Base-by-base conservation (phyloP, 2,113 vertebrate genomes). In the Heterotilapia buettikoferi region DNA sequence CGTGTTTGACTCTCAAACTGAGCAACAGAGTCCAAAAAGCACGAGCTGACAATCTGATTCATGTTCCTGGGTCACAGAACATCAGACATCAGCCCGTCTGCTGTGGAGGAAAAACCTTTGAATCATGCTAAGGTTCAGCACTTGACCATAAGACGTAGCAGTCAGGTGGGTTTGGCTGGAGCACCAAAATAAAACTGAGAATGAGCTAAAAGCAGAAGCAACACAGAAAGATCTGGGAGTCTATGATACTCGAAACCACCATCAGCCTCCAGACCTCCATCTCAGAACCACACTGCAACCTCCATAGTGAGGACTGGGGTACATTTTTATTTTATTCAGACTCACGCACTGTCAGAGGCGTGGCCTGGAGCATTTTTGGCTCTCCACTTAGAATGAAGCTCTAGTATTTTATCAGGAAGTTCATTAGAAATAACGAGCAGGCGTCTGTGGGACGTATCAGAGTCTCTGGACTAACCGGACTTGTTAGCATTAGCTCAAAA, bases 391-490 rank as follows among this genome's bases (percentile, higher is more conserved):
- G 24, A 40, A 14, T 1, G 40, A 71, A 71, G n/a, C 36, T 71
- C 12, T 71, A 71, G n/a, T 43, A 71, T 21, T 71, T 71, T 43
- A 71, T 3, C 36, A 24, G 36, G 19, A 40, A 40, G 36, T 71
- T 71, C n/a, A 24, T 71, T 71, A 43, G n/a, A 8, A 2, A 38
- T 21, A 1, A 21, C 19, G 0, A 38, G 33, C 36, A 43, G 36
- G 36, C 6, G 5, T 43, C 66, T 71, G n/a, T 71, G n/a, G 18
- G 3, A 21, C 2, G 61, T 0, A 0, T 36, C 18, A 38, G 33
- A 2, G 19, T 10, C 3, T 71, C 0, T 71, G 38, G 66, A 71
- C 21, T 71, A 45, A 0, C n/a, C n/a, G 24, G 38, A 0, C 38
- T 6, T 43, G 38, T 38, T 24, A 71, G 38, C 38, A 0, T 24